Evolutionary conservation across 2,113 vertebrate genomes (phyloP).

Genomic region (Zosterops lateralis): DNA sequence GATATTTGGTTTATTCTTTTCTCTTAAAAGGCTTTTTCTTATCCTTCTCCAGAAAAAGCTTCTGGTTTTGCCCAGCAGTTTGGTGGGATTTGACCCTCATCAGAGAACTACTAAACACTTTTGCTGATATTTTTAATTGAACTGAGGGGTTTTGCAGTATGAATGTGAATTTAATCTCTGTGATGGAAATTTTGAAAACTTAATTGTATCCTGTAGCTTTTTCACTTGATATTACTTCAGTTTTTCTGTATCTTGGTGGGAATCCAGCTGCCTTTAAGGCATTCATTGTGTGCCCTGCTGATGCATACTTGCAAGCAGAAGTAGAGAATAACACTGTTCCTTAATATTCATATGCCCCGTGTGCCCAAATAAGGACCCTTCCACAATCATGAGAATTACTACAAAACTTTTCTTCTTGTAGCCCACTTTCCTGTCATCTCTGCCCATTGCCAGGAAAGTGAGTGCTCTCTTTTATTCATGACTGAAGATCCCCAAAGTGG

Average conservation of each 20-base stretch:
- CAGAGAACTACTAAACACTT: neutral
- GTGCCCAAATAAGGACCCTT: neutral
- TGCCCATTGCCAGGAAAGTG: neutral
- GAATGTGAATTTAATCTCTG: neutral
- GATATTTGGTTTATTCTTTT: neutral
- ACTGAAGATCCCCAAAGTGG: neutral
- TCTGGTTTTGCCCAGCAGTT: neutral
- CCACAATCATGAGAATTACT: neutral
- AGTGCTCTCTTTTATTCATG: neutral
- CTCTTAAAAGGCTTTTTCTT: neutral
- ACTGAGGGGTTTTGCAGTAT: neutral
- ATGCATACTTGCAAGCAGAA: neutral
- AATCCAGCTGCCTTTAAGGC: neutral
- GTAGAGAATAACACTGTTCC: neutral
- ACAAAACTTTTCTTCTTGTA: neutral
- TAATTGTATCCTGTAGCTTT: neutral
- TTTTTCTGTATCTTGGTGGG: neutral
- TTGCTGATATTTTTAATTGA: neutral
- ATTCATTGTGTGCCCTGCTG: neutral
- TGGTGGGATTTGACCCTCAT: neutral
- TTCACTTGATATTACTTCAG: neutral
- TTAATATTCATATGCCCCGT: neutral
- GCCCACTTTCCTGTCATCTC: neutral
- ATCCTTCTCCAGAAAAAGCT: neutral
- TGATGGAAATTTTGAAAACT: neutral